Evolutionary conservation across 2,113 vertebrate species (phyloP).

Genomic region (Aramus guarauna): DNA sequence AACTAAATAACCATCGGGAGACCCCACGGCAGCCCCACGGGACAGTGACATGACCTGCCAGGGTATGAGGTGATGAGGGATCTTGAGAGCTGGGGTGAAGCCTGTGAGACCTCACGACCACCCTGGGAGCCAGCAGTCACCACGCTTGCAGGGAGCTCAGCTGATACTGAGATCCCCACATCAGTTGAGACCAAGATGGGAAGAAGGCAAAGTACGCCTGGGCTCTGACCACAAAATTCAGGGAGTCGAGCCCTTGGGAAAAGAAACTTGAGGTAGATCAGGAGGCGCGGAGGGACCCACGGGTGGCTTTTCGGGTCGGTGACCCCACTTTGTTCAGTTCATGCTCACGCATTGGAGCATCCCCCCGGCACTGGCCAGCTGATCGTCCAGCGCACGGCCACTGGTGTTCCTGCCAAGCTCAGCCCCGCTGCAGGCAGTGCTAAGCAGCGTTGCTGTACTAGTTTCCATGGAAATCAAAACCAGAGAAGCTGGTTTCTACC

Average conservation of each 20-base stretch:
- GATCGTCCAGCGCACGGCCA: background rate
- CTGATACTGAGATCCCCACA: background rate
- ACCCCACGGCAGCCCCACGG: background rate
- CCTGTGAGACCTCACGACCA: background rate
- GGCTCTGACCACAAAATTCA: background rate
- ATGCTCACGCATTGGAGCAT: background rate
- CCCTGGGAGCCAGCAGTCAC: background rate
- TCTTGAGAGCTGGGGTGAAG: background rate
- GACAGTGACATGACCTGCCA: background rate
- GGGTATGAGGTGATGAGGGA: background rate
- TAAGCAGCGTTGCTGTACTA: background rate
- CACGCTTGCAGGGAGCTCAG: background rate
- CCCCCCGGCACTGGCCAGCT: background rate
- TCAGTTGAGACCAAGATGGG: background rate
- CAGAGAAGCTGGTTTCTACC: constrained; percentile 37
- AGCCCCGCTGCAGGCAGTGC: constrained; percentile 5
- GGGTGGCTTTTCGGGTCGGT: background rate
- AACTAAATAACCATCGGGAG: background rate
- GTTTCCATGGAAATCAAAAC: constrained; percentile 72
- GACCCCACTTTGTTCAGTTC: background rate
- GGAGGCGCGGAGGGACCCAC: background rate
- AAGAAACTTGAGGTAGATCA: background rate
- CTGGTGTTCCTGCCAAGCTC: background rate
- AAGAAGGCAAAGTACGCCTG: background rate
- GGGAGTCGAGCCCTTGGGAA: background rate